phyloP scores from a whole-genome alignment of 2,797 vertebrate species.

The Microctenopoma lineatum region DNA sequence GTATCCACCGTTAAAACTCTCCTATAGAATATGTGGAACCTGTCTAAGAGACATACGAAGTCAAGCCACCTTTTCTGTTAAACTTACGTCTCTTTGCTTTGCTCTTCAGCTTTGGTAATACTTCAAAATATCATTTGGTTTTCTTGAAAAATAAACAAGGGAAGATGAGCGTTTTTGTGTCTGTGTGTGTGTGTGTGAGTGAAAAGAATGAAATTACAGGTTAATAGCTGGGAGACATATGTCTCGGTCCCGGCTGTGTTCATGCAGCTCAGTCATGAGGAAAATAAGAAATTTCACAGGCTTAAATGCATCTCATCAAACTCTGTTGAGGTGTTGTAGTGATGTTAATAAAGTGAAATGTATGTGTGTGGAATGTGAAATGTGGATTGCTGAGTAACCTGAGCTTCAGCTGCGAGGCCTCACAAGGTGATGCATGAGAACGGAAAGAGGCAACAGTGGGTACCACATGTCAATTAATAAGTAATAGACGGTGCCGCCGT shows the following conservation, averaged over 20 bases:
- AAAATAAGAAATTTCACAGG: slow-evolving; percentile 83
- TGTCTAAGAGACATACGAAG: slow-evolving; percentile 5
- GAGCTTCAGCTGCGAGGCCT: slow-evolving; percentile 16
- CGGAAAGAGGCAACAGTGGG: neutral
- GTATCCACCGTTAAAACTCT: neutral
- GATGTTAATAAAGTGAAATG: slow-evolving; percentile 68
- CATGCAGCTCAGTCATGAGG: slow-evolving; percentile 72
- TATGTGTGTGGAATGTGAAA: slow-evolving; percentile 47
- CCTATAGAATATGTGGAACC: slow-evolving; percentile 5
- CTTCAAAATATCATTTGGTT: slow-evolving; percentile 30
- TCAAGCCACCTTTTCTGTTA: slow-evolving; percentile 28
- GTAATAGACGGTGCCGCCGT: too few relatives aligned
- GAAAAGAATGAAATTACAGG: slow-evolving; percentile 71
- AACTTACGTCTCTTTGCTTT: slow-evolving; percentile 22
- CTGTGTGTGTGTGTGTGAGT: slow-evolving; percentile 1
- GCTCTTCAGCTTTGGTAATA: slow-evolving; percentile 19
- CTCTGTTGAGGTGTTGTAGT: slow-evolving; percentile 56
- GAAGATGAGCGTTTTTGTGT: slow-evolving; percentile 20
- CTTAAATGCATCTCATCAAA: slow-evolving; percentile 77
- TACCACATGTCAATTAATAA: neutral
- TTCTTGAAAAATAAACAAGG: slow-evolving; percentile 66
- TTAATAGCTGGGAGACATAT: slow-evolving; percentile 72
- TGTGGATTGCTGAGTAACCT: slow-evolving; percentile 50
- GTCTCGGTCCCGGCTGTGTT: slow-evolving; percentile 64
- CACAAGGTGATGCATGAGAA: slow-evolving; percentile 20